Conservation (phyloP, 2,113 vertebrate genomes). For the Pyxicephalus adspersus region DNA sequence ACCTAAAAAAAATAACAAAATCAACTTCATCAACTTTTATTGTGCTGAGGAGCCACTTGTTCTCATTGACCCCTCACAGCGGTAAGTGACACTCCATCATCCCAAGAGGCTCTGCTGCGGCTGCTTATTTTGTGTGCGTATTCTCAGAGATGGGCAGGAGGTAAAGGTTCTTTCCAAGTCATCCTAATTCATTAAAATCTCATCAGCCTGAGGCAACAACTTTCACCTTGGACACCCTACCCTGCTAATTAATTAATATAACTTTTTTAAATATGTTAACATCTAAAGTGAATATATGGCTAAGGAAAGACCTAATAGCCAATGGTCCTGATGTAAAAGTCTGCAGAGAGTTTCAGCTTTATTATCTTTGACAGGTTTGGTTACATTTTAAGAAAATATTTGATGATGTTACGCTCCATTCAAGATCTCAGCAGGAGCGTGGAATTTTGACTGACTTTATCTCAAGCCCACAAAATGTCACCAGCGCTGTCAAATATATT, state of each 20-base stretch:
- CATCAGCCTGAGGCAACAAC: slow-evolving; percentile 15
- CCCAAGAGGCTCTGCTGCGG: slow-evolving; percentile 15
- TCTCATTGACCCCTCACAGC: not conserved
- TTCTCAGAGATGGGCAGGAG: not conserved
- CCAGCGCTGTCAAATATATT: slow-evolving; percentile 62
- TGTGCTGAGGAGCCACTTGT: not conserved
- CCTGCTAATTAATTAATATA: not conserved
- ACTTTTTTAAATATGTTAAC: slow-evolving; percentile 19
- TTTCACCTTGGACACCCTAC: not conserved
- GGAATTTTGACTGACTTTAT: slow-evolving; percentile 62
- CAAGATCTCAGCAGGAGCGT: slow-evolving; percentile 58
- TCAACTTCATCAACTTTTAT: too few species aligned
- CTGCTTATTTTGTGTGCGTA: not conserved
- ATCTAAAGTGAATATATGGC: slow-evolving; percentile 4
- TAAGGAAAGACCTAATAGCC: not conserved
- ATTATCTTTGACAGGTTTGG: slow-evolving; percentile 5
- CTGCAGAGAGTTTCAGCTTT: not conserved
- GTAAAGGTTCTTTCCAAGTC: not conserved
- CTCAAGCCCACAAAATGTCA: slow-evolving; percentile 66
- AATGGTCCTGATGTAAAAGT: not conserved
- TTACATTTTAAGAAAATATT: slow-evolving; percentile 40
- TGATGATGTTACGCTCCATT: slow-evolving; percentile 65
- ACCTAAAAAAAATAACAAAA: too few species aligned
- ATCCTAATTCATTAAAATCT: slow-evolving; percentile 15
- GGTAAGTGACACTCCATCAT: not conserved